Evolutionary conservation across 2,113 vertebrate genomes (phyloP).

Genomic region (Donacobius atricapilla): DNA sequence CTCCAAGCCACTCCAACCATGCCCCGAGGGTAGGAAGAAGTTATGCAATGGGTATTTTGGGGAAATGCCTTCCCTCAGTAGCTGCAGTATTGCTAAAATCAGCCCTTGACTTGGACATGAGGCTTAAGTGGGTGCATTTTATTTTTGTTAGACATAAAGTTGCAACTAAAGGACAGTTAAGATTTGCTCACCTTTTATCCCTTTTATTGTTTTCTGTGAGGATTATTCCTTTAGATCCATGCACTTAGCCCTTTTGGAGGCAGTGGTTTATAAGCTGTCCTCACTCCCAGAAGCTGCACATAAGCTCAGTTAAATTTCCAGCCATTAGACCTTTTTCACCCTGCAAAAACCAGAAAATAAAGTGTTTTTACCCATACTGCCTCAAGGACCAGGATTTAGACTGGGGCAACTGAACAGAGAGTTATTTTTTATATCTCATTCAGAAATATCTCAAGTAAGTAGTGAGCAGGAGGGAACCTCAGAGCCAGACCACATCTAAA

Average conservation of each 20-base stretch:
- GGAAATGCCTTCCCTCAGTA: not conserved
- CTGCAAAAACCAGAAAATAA: not conserved
- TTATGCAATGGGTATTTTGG: not conserved
- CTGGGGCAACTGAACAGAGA: not conserved
- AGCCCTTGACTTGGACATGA: not conserved
- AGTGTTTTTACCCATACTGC: not conserved
- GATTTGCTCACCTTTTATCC: not conserved
- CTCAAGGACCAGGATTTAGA: not conserved
- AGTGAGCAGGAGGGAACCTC: not conserved
- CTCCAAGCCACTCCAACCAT: not conserved
- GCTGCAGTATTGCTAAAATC: not conserved
- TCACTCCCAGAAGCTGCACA: not conserved
- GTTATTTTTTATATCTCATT: rapidly evolving
- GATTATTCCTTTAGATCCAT: not conserved
- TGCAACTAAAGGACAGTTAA: rapidly evolving
- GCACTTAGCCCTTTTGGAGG: not conserved
- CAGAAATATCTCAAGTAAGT: not conserved
- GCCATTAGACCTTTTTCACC: not conserved
- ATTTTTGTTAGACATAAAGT: not conserved
- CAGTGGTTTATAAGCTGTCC: not conserved
- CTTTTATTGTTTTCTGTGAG: not conserved
- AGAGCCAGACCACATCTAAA: not conserved
- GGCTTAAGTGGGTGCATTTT: not conserved
- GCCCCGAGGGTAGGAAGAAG: not conserved
- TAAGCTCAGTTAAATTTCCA: not conserved